Base-by-base conservation (phyloP, 2,113 vertebrate genomes). In the Oenanthe oenanthe region DNA sequence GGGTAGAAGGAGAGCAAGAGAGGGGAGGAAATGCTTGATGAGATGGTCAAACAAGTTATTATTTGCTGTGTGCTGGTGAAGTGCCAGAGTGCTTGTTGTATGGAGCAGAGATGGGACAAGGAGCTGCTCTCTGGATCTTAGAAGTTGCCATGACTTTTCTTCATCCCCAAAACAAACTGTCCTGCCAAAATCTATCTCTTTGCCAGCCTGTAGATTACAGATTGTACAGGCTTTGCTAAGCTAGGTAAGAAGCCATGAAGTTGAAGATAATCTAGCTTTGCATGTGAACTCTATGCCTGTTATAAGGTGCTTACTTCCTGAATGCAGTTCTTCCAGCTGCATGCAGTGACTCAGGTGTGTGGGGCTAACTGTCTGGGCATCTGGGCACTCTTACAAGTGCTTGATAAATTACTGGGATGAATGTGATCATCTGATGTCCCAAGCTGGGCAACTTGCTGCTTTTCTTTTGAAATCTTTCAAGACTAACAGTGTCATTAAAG, bases 181-280 rank as follows among this genome's bases (percentile, higher is more conserved):
- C 29, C 6, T 81, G n/a, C 38, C n/a, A 17, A 78, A 61, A 25
- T 50, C 73, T 78, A 22, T 80, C 18, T 51, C 22, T 68, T 34
- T 60, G 42, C 21, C 34, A 60, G 28, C 31, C 25, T 0, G 1
- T 56, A 29, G 0, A 1, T 40, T 57, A 16, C 6, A 4, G 17
- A 18, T 67, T 50, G 15, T 42, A 20, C 24, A 45, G 51, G 19
- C 10, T 72, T 88, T 43, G 36, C 53, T 78, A 31, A 68, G 3
- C 60, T 42, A 42, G 51, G 40, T 61, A 38, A 51, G 66, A 82
- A 78, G 57, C 20, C 51, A 8, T 22, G 47, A 58, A 72, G 45
- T 9, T 92, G 26, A 17, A 20, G n/a, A 50, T 93, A 61, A 68
- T 72, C 42, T 36, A 57, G 22, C 20, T 70, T 73, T 67, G n/a